phyloP scores from a whole-genome alignment of 2,888 invertebrate genomes.

The Tachina lurida region DNA sequence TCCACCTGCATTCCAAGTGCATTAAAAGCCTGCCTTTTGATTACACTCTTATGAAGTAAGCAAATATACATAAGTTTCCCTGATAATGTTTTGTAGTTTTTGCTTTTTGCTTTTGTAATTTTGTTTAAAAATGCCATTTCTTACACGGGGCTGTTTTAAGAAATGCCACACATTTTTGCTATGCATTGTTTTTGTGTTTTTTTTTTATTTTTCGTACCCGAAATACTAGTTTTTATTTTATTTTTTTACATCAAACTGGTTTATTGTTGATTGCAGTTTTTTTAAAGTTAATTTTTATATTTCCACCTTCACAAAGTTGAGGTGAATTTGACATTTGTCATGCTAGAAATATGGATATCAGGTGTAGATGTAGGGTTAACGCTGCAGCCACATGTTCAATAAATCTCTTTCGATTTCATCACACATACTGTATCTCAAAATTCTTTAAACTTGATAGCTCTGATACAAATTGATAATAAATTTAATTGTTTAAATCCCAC shows the following conservation, averaged over 20 bases:
- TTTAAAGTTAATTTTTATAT: constrained; percentile 13
- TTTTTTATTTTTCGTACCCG: constrained; percentile 31
- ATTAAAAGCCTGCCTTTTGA: constrained; percentile 51
- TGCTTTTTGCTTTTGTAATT: constrained; percentile 22
- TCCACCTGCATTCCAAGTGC: constrained; percentile 48
- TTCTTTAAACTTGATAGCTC: no score
- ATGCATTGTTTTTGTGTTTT: constrained; percentile 11
- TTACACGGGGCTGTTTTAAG: constrained; percentile 10
- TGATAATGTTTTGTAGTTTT: constrained; percentile 12
- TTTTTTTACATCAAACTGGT: constrained; percentile 58
- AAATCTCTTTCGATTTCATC: not conserved
- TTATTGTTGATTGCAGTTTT: constrained; percentile 50
- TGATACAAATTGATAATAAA: no score
- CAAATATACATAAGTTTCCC: constrained; percentile 32
- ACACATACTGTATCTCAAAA: no score
- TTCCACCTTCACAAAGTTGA: not conserved
- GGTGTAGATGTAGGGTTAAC: not conserved
- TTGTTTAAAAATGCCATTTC: constrained; percentile 42
- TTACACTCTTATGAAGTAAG: constrained; percentile 1
- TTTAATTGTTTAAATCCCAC: no score
- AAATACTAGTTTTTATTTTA: constrained; percentile 42
- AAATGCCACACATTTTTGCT: constrained; percentile 68
- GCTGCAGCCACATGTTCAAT: not conserved
- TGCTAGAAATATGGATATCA: no score
- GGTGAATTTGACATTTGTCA: no score